Percentiles rank a stretch among this genome's conserved stretches.
These are phyloP conservation scores for Drosophila novamexicana DNA, from an alignment of 1,140 invertebrate species.

Conservation along the genomic window DNA sequence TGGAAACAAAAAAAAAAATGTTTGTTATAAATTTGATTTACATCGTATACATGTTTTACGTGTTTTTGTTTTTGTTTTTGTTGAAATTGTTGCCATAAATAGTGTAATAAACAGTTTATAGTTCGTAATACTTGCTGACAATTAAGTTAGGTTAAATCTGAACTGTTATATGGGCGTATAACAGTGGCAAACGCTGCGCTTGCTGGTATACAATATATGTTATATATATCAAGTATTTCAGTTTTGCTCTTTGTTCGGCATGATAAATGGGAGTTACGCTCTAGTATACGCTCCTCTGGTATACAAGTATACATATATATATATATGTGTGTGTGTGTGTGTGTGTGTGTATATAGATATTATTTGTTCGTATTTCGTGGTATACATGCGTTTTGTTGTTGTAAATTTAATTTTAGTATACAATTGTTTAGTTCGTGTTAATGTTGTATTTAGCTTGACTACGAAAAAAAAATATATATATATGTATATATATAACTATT, in stretches of 20 bases:
- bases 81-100: conserved; percentile 38
- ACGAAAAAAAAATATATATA: conserved; percentile 34
- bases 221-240: conserved; percentile 12
- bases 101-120: conserved; percentile 30
- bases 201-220: conserved; percentile 42
- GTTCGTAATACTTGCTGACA: conserved; percentile 47
- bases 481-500: conserved; percentile 49
- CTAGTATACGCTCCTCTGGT: conserved; percentile 51
- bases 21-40: conserved; percentile 63
- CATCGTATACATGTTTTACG: conserved; percentile 60
- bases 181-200: conserved; percentile 17
- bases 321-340: conserved; percentile 23
- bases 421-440: conserved; percentile 41
- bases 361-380: conserved; percentile 17
- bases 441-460: conserved; percentile 27
- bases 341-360: conserved; percentile 12
- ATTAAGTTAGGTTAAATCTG: conserved; percentile 13
- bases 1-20: conserved; percentile 17
- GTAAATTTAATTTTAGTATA: conserved; percentile 57
- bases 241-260: conserved; percentile 9
- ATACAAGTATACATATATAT: conserved; percentile 37
- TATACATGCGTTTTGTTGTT: conserved; percentile 38
- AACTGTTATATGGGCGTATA: conserved; percentile 32
- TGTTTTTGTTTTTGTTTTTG: conserved; percentile 3
- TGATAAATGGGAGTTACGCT: conserved; percentile 53